Conservation (phyloP, 2,113 vertebrate genomes). For the Oreotrochilus melanogaster region DNA sequence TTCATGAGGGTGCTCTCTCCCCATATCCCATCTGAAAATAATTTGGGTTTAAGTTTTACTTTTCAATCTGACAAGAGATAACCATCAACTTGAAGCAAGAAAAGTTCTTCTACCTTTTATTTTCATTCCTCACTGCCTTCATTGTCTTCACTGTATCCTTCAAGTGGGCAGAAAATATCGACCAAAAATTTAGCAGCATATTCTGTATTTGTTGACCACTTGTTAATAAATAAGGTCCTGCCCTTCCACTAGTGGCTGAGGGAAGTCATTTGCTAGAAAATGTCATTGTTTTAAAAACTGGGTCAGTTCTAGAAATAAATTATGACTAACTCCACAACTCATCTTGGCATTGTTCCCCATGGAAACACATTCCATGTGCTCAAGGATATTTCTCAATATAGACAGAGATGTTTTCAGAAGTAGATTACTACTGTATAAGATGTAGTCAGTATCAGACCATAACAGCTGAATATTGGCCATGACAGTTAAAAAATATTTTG, state of each 20-base stretch:
- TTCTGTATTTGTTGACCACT: background rate
- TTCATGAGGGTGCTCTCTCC: background rate
- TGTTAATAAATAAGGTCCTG: background rate
- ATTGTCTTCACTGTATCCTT: background rate
- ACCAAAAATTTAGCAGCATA: rapidly evolving
- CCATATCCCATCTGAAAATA: background rate
- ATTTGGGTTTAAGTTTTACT: background rate
- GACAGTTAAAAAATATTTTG: background rate
- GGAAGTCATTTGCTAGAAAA: background rate
- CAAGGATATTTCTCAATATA: background rate
- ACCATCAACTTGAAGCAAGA: background rate
- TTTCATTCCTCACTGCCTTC: background rate
- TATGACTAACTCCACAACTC: background rate
- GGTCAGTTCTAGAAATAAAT: background rate
- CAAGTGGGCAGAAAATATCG: background rate
- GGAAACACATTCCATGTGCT: background rate
- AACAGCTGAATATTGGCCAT: background rate
- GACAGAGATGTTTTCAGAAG: background rate
- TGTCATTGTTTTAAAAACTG: background rate
- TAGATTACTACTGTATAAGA: background rate
- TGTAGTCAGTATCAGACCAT: background rate
- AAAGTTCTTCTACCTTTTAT: background rate
- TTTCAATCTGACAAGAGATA: background rate
- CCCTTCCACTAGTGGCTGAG: background rate
- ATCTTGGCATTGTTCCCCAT: background rate